phyloP scores from a whole-genome alignment of 2,113 vertebrate genomes.

The Cromileptes altivelis region DNA sequence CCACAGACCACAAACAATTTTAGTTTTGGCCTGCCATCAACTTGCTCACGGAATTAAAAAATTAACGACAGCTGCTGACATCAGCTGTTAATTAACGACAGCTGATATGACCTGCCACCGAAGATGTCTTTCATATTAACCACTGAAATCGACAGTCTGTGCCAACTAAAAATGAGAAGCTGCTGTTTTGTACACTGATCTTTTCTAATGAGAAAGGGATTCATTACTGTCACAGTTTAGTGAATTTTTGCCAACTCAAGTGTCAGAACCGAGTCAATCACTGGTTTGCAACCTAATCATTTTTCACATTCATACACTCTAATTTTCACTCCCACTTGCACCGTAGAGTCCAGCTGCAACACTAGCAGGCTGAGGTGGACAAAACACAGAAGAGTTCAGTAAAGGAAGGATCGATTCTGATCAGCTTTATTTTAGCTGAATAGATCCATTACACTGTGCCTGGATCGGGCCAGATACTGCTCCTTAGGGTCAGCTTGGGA shows the following conservation, averaged over 20 bases:
- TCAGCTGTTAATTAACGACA: not conserved
- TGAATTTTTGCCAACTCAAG: no score
- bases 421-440: not conserved
- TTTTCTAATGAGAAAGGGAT: no score
- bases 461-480: not conserved
- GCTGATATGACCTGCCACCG: not conserved
- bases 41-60: not conserved
- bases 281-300: no score
- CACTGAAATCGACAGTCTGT: not conserved
- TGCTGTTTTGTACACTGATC: not conserved
- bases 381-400: not conserved
- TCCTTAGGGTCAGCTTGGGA: not conserved
- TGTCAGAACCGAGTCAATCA: no score
- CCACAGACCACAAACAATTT: no score
- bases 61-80: not conserved
- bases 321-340: no score
- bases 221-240: no score
- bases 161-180: not conserved
- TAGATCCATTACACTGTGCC: not conserved
- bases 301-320: no score
- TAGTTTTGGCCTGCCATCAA: not conserved
- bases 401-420: not conserved
- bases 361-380: not conserved
- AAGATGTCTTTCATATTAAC: not conserved
- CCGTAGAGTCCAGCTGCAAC: no score